Evolutionary conservation across 2,888 invertebrate species (phyloP), one percentile per base, ranked within the genome.

Genomic region (Pecten maximus): DNA sequence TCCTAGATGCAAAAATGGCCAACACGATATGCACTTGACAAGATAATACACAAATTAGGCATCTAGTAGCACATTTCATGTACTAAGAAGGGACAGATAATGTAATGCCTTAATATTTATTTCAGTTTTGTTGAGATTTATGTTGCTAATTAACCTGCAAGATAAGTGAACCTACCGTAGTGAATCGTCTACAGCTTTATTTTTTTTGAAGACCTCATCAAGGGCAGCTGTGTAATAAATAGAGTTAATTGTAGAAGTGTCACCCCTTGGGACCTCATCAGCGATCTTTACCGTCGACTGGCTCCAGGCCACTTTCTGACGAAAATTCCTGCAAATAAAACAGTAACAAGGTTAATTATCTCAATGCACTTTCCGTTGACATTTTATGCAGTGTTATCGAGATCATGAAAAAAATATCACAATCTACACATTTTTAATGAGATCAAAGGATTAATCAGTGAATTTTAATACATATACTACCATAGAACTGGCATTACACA

Each of bases 251-350:
- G 96, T 96, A 86, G 92, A 93, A 40, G 92, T 90, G 50, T 96
- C 95, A 92, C 96, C 95, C 88, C 97, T 92, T 0, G 97, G 97
- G 8, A 97, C 97, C 91, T 97, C 97, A 93, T 97, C 97, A 6
- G 97, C 96, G 40, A 97, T 97, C 94, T 97, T 97, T 15, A 97
- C 95, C 12, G 96, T 96, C 0, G 96, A 96, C 87, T 95, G 94
- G 19, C 94, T 93, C 90, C 94, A 93, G 89, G 96, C 96, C 10
- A 97, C 96, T 48, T 94, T 93, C 94, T 97, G 96, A 91, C 96
- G 96, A 92, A 97, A 97, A 91, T 96, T 96, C 23, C 90, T 90
- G 50, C n/a, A 88, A 54, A 88, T 35, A 90, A 19, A 88, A 23
- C 28, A 44, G 86, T 87, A n/a, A 23, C 23, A 19, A 15, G n/a